Percentiles rank a stretch among this genome's conserved stretches.
These are phyloP conservation scores for Colletes gigas DNA, from an alignment of 1,140 invertebrate species.

Conservation along the genomic window DNA sequence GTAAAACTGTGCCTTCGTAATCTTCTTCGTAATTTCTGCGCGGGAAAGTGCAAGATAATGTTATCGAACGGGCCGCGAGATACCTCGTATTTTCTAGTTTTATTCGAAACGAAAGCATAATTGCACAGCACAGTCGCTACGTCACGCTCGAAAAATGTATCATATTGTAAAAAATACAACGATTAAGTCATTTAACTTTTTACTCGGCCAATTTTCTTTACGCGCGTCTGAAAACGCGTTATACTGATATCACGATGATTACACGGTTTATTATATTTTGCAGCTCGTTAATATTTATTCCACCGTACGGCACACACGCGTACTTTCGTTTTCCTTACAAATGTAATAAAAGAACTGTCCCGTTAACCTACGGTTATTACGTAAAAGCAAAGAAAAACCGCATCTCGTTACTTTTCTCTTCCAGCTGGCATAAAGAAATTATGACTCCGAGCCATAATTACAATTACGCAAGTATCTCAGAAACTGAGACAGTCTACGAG, in stretches of 20 bases:
- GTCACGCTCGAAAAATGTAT: background rate
- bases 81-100: background rate
- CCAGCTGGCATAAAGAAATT: too few species aligned
- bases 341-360: too few species aligned
- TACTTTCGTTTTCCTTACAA: too few species aligned
- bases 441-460: too few species aligned
- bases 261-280: background rate
- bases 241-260: background rate
- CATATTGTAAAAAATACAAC: background rate
- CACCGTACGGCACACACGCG: too few species aligned
- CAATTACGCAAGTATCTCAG: too few species aligned
- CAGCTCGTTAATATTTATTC: background rate
- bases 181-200: background rate
- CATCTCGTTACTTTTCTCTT: too few species aligned
- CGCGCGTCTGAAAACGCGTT: background rate
- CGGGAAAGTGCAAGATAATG: background rate
- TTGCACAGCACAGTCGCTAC: background rate
- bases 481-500: too few species aligned
- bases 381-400: too few species aligned
- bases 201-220: background rate
- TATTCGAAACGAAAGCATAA: background rate
- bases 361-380: too few species aligned
- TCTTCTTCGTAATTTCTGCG: too few species aligned
- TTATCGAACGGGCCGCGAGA: background rate
- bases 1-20: too few species aligned